Evolutionary conservation across 1,140 invertebrate genomes (phyloP), one percentile per base, ranked within the genome.

Genomic region (Sitophilus oryzae): DNA sequence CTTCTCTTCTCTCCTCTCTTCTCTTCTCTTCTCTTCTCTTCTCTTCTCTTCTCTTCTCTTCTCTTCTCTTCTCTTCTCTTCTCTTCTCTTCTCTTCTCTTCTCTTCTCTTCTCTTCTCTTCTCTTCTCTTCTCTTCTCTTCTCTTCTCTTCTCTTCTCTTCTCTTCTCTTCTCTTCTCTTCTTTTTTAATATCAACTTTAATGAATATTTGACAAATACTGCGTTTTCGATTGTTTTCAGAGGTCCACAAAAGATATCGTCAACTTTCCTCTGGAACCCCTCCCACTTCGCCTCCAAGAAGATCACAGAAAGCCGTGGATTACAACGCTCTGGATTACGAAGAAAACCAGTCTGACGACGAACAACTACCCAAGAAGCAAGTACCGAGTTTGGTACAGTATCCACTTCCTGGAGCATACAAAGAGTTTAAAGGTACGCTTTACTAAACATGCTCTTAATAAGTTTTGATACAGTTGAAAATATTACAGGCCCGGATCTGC

Each of bases 251-350:
- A 59, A 52, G 48, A 23, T 30, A 25, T 25, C 56, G 43, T 21
- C 35, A 52, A 19, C n/a, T 15, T 19, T 34, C 50, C 14, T 21
- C 44, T 1, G 50, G 41, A 8, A 52, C 48, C 1, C 56, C 48
- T 2, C 48, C 48, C 14, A 58, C 36, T 10, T 55, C 45, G 15
- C 37, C 44, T 14, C 59, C 41, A n/a, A 46, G 30, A 42, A 20
- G 46, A 42, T 21, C 46, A 30, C 5, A 30, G 43, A 41, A 40
- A 47, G 20, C 38, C 40, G 58, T 74, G 1, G 73, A 74, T 63
- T 74, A 74, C 56, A 74, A 74, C 60, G 73, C 73, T 19, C 56
- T 74, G n/a, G 73, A 74, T 59, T 74, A 74, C 53, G 73, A 74
- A 59, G 70, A 71, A 46, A 68, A 71, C 23, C 64, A 63, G 2